Evolutionary conservation across 2,797 vertebrate genomes (phyloP).

Genomic region (Hyperoplus lanceolatus): DNA sequence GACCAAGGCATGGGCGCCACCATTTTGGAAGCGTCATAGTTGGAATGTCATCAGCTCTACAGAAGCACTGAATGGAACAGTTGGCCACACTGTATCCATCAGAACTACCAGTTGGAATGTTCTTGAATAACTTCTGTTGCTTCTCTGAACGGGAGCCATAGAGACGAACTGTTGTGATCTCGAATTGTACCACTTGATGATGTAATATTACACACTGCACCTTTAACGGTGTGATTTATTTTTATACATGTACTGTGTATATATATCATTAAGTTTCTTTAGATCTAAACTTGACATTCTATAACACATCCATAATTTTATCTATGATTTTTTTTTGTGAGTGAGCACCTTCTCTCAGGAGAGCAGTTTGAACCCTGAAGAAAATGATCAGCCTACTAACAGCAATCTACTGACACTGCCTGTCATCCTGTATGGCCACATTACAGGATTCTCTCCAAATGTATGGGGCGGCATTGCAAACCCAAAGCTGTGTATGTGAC

Average conservation of each 20-base stretch:
- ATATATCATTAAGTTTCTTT: background rate
- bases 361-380: background rate
- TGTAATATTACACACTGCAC: no score
- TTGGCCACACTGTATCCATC: no score
- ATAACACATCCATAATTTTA: background rate
- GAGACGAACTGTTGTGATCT: no score
- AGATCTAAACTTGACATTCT: background rate
- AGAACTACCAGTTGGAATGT: no score
- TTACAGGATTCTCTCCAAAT: background rate
- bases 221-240: background rate
- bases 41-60: no score
- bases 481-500: constrained; percentile 61
- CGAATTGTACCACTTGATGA: no score
- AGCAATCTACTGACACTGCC: background rate
- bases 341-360: background rate
- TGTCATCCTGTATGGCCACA: constrained; percentile 31
- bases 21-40: no score
- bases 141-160: no score
- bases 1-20: no score
- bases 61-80: no score
- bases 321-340: background rate
- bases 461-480: constrained; percentile 39
- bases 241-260: background rate
- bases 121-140: no score
- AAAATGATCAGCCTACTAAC: background rate